Base-by-base conservation (phyloP, 2,888 invertebrate species). In the Hetaerina titia region DNA sequence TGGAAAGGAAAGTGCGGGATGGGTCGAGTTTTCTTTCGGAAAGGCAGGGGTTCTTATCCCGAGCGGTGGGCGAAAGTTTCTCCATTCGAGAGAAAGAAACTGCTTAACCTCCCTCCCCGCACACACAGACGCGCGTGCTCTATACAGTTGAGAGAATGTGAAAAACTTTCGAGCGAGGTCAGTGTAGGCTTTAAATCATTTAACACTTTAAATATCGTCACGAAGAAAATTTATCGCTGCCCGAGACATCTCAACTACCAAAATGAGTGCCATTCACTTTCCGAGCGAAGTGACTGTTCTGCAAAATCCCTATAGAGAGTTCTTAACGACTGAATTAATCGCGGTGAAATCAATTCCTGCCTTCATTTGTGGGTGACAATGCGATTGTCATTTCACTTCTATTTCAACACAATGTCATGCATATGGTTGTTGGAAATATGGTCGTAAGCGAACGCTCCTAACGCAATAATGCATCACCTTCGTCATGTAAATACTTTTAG, bases 201-300 rank as follows among this genome's bases (percentile, higher is more conserved):
- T 69, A n/a, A n/a, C 69, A n/a, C 69, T 69, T 69, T 69, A n/a
- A 69, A 69, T 69, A 69, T 69, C 69, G 69, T 69, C 69, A 69
- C 69, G 69, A 69, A n/a, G 22, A n/a, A 69, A n/a, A 69, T 69
- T 69, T 69, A 69, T 69, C 69, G 69, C 69, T 11, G 69, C 6
- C 69, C 69, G 69, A 69, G 69, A 69, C 11, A 13, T 8, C n/a
- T n/a, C n/a, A n/a, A 69, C 69, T 69, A n/a, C 69, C 69, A 69
- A 69, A 69, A 69, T 69, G 69, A 69, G 69, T 8, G 69, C 69
- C 69, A n/a, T 69, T 69, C 69, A 69, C 69, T 69, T 69, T 13
- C 69, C 22, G 69, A 22, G 8, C 69, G n/a, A n/a, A 69, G 19
- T 17, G 69, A 69, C 69, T 69, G 69, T 69, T 69, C 69, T n/a